Evolutionary conservation across 1,140 invertebrate species (phyloP).

Genomic region (Contarinia nasturtii): DNA sequence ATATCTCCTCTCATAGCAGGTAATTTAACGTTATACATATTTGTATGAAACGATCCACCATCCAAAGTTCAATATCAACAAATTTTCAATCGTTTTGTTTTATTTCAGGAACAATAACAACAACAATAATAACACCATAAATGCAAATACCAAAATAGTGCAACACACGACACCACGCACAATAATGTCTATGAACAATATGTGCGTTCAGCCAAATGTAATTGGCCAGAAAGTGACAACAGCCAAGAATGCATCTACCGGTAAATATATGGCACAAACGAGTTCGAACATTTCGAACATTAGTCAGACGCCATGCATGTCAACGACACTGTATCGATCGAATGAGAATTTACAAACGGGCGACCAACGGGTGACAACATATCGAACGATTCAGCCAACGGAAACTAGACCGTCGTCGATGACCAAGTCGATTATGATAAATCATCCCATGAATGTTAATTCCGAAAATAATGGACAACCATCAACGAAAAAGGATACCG

Average conservation of each 20-base stretch:
- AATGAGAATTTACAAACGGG: too few species aligned
- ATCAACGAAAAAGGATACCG: too few species aligned
- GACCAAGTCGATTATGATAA: too few species aligned
- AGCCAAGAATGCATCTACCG: neutral
- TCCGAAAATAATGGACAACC: too few species aligned
- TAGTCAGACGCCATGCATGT: neutral
- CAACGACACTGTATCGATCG: too few species aligned
- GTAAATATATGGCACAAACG: slow-evolving; percentile 3
- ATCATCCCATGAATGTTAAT: too few species aligned
- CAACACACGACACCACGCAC: neutral
- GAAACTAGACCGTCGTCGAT: too few species aligned
- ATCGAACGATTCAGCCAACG: too few species aligned
- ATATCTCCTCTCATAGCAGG: slow-evolving; percentile 11
- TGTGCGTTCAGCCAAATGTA: neutral
- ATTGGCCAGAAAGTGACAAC: neutral
- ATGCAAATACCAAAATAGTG: neutral
- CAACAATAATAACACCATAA: slow-evolving; percentile 8
- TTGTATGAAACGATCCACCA: slow-evolving; percentile 4
- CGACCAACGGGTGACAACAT: too few species aligned
- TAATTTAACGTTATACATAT: slow-evolving; percentile 17
- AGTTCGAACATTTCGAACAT: neutral
- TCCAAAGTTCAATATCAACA: neutral
- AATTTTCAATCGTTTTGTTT: too few species aligned
- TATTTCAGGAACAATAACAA: neutral
- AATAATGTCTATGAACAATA: neutral